Evolutionary conservation across 2,888 invertebrate species (phyloP).

Genomic region (Epistrophella euchroma): DNA sequence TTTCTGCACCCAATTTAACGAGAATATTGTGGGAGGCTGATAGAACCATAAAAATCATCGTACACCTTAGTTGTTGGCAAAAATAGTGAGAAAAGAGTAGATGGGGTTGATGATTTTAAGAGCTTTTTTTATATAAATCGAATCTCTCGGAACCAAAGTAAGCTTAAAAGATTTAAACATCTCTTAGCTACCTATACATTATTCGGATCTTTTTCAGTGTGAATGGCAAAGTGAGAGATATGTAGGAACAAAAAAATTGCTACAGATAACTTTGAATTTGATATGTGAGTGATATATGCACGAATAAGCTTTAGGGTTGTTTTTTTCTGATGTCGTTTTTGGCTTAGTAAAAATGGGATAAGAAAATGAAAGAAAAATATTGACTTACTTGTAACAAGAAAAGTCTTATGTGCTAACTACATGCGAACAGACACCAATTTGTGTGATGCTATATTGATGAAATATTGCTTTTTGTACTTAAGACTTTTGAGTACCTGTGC

Average conservation of each 20-base stretch:
- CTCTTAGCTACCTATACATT: neutral
- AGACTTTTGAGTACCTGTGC: neutral
- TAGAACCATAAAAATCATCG: slow-evolving; percentile 7
- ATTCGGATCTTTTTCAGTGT: neutral
- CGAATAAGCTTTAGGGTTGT: slow-evolving; percentile 3
- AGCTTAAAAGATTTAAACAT: neutral
- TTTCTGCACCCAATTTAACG: slow-evolving; percentile 9
- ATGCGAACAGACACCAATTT: neutral
- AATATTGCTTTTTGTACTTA: neutral
- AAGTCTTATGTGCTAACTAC: neutral
- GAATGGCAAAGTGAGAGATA: neutral
- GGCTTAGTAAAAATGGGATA: neutral
- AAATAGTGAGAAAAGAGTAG: too few relatives aligned
- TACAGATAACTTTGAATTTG: neutral
- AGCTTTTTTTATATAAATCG: neutral
- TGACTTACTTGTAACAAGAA: neutral
- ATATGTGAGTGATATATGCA: slow-evolving; percentile 1
- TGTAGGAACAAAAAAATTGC: neutral
- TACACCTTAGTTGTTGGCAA: neutral
- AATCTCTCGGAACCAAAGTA: neutral
- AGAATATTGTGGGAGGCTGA: slow-evolving; percentile 11
- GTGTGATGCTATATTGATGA: neutral
- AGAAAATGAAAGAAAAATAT: slow-evolving; percentile 13
- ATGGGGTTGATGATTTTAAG: neutral
- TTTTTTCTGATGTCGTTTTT: neutral